A percentile compares a stretch with the other conserved stretches of the same genome.
phyloP scores from a whole-genome alignment of 2,797 vertebrate species.

The Danio albolineatus region DNA sequence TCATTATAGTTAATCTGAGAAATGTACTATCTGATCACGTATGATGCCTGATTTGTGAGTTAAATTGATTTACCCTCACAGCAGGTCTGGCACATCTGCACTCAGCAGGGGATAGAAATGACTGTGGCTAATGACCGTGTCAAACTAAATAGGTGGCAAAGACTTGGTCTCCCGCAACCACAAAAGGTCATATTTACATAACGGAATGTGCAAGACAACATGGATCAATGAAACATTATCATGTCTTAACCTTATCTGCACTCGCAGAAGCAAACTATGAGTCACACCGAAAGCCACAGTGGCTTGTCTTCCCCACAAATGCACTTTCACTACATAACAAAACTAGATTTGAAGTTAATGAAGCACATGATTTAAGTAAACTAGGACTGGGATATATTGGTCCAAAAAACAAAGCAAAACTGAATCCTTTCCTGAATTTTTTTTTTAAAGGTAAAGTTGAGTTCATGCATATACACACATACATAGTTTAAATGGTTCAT shows the following conservation, averaged over 20 bases:
- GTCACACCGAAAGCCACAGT: conserved; percentile 51
- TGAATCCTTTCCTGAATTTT: no score
- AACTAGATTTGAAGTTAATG: background rate
- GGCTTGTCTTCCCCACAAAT: conserved; percentile 34
- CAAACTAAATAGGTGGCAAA: background rate
- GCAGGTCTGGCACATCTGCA: background rate
- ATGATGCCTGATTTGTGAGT: background rate
- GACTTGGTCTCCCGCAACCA: background rate
- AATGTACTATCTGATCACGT: background rate
- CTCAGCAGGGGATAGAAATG: background rate
- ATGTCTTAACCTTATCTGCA: conserved; percentile 24
- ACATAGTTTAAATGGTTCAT: no score
- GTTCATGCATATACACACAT: background rate
- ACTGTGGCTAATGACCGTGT: background rate
- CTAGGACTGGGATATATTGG: background rate
- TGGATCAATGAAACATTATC: conserved; percentile 38
- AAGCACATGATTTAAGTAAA: background rate
- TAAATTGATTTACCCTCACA: background rate
- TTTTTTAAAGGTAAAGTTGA: background rate
- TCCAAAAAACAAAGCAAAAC: no score
- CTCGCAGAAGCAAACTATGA: conserved; percentile 28
- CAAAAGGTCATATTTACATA: conserved; percentile 36
- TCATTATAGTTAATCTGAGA: background rate
- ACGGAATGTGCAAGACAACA: conserved; percentile 1
- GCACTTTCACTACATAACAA: conserved; percentile 1